These are phyloP conservation scores for Gymnarchus niloticus DNA, from an alignment of 2,113 vertebrate species.

Conservation along the genomic window DNA sequence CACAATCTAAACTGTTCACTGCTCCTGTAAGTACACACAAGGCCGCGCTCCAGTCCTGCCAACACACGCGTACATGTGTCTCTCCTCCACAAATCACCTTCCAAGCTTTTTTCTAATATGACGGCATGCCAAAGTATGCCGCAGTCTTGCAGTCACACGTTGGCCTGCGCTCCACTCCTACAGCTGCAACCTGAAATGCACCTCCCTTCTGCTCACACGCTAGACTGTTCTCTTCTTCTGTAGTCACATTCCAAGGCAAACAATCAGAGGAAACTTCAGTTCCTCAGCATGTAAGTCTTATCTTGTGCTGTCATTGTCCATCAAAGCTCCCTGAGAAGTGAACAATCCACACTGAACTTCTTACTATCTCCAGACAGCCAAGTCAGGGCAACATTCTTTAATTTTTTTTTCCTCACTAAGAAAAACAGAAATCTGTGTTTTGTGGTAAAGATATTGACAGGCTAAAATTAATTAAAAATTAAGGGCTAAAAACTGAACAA, in stretches of 20 bases:
- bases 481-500: not conserved
- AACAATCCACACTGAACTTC: conserved; percentile 54
- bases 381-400: conserved; percentile 42
- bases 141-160: not conserved
- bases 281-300: conserved; percentile 42
- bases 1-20: not conserved
- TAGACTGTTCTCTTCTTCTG: conserved; percentile 3
- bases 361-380: conserved; percentile 31
- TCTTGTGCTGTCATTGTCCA: conserved; percentile 47
- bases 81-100: not conserved
- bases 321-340: conserved; percentile 48
- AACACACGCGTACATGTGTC: not conserved
- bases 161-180: not conserved
- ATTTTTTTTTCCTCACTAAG: conserved; percentile 30
- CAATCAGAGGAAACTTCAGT: conserved; percentile 43
- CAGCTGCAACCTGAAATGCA: not conserved
- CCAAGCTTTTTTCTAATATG: conserved; percentile 2
- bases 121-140: not conserved
- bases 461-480: conserved; percentile 30
- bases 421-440: conserved; percentile 41
- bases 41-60: not conserved
- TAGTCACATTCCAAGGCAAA: conserved; percentile 40
- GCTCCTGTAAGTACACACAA: not conserved
- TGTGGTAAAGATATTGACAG: conserved; percentile 10
- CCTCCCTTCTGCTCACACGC: not conserved